Percentiles rank a stretch among this genome's conserved stretches.
Conservation (phyloP, 2,888 invertebrate species). For the Allacma fusca region DNA sequence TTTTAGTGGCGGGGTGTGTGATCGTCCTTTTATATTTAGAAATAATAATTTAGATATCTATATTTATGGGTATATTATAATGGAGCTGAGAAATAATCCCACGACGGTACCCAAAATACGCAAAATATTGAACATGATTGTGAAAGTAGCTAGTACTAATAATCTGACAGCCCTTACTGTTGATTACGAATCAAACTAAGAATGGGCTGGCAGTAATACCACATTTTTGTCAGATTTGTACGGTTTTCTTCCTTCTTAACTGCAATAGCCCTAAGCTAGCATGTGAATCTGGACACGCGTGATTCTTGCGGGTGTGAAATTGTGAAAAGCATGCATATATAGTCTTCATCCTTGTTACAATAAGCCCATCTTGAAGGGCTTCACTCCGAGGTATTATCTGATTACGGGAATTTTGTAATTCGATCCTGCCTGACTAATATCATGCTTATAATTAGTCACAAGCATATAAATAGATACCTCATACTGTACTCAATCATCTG, state of each 20-base stretch:
- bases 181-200: not conserved
- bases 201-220: not conserved
- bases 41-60: too few species aligned
- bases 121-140: too few species aligned
- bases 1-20: too few species aligned
- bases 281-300: not conserved
- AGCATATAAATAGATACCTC: not conserved
- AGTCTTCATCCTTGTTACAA: not conserved
- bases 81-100: too few species aligned
- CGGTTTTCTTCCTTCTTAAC: conserved; percentile 8
- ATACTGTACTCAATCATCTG: not conserved
- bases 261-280: not conserved
- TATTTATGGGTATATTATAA: too few species aligned
- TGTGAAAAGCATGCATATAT: not conserved
- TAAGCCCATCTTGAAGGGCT: not conserved
- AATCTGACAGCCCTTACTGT: too few species aligned
- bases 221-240: not conserved
- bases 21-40: too few species aligned
- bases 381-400: not conserved
- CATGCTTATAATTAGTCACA: not conserved
- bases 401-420: not conserved
- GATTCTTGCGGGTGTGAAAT: conserved; percentile 16
- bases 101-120: too few species aligned
- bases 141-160: too few species aligned
- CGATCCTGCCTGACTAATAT: not conserved